A percentile compares a stretch with the other conserved stretches of the same genome.
These are phyloP conservation scores for Characodon lateralis DNA, from an alignment of 2,797 vertebrate genomes.

Conservation along the genomic window DNA sequence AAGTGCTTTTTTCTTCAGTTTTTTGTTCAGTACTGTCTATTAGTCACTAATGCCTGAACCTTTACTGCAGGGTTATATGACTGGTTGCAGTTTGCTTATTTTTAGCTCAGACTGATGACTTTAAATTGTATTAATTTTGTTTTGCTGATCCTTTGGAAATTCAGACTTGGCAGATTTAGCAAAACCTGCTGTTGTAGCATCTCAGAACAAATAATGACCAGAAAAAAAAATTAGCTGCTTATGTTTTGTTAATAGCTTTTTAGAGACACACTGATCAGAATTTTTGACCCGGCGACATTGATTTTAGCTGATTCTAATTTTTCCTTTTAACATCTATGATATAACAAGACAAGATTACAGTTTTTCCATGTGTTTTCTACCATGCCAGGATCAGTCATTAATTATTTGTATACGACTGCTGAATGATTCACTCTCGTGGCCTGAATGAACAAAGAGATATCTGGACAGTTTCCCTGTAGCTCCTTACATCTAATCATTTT, in stretches of 20 bases:
- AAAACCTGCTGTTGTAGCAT: background rate
- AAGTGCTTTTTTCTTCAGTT: background rate
- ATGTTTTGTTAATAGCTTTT: background rate
- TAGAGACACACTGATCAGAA: background rate
- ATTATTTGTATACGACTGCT: background rate
- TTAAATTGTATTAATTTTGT: background rate
- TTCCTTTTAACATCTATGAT: background rate
- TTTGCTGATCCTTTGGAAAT: background rate
- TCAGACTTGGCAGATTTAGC: background rate
- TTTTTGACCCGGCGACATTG: background rate
- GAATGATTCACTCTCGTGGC: background rate
- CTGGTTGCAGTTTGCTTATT: constrained; percentile 1
- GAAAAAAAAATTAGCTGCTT: background rate
- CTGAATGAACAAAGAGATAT: background rate
- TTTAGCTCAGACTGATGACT: constrained; percentile 11
- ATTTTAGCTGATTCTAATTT: background rate
- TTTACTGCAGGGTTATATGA: constrained; percentile 1
- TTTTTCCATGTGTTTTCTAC: background rate
- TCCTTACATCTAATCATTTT: background rate
- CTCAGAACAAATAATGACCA: background rate
- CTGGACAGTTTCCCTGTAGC: background rate
- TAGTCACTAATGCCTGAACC: background rate
- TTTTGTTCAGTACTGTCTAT: background rate
- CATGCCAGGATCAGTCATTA: background rate
- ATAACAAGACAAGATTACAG: background rate